Evolutionary conservation across 2,113 vertebrate genomes (phyloP).

Genomic region (Sebastes schlegelii): DNA sequence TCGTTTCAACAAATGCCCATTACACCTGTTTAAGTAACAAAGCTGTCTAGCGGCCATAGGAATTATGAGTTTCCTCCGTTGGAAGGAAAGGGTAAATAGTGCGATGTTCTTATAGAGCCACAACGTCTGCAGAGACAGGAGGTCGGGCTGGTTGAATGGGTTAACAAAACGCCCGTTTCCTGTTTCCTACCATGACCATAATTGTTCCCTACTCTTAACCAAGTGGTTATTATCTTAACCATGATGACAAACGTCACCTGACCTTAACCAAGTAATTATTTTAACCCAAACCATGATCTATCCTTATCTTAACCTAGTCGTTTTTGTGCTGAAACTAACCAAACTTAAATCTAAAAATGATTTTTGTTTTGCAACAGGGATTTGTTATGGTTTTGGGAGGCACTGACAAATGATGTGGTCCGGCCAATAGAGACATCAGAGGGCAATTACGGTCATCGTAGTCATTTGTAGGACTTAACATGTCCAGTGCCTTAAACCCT

Average conservation of each 20-base stretch:
- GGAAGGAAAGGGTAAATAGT: not conserved
- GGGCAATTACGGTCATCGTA: not conserved
- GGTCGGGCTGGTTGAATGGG: not conserved
- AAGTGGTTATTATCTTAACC: constrained; percentile 22
- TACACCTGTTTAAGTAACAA: not conserved
- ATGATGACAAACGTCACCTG: constrained; percentile 14
- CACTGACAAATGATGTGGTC: not conserved
- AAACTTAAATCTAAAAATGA: not conserved
- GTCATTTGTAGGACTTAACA: not conserved
- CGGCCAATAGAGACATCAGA: not conserved
- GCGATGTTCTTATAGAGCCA: not conserved
- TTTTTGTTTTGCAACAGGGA: constrained; percentile 1
- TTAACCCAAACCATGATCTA: constrained; percentile 8
- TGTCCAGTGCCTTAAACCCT: not conserved
- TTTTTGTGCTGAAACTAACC: not conserved
- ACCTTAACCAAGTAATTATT: constrained; percentile 28
- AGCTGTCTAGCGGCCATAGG: not conserved
- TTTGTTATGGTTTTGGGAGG: not conserved
- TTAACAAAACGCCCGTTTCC: not conserved
- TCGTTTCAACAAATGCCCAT: not conserved
- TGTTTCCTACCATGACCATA: constrained; percentile 31
- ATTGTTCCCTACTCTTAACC: constrained; percentile 10
- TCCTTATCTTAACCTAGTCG: not conserved
- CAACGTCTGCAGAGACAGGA: not conserved
- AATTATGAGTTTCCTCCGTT: not conserved